Evolutionary conservation across 2,797 vertebrate species (phyloP), one percentile per base, ranked within the genome.

Genomic region (Petrocephalus schoutedeni): DNA sequence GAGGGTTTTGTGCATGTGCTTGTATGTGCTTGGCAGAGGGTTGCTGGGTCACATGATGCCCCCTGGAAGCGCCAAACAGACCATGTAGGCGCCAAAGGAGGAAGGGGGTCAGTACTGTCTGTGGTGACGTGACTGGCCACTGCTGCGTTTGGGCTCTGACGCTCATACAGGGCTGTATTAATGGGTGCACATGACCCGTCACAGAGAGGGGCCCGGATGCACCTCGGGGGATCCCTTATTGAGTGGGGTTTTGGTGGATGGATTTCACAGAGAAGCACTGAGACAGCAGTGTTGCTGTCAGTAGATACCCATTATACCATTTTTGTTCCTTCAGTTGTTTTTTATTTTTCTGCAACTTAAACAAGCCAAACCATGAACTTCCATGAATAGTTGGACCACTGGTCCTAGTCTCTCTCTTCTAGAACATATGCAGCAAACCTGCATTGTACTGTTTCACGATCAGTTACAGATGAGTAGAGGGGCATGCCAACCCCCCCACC

Each of bases 31-130:
- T 94, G 92, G 94, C 92, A 93, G 93, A 91, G 92, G 93, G 93
- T 91, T 93, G 91, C 91, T 92, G 92, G 92, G 93, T 96, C 96
- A 96, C 95, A 96, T 96, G 95, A 96, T 95, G 95, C 95, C 95
- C 95, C 93, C 93, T 95, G 95, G 95, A 95, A 90, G 94, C 93
- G 94, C 91, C 92, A 96, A 95, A 96, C 95, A 94, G 95, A 96
- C 94, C 95, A 90, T 96, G 94, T 93, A 96, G 95, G 96, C 96
- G 95, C 95, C 95, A 95, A 95, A 91, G 87, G 91, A 93, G 92
- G 92, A 90, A 91, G 89, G 14, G 58, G 90, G 92, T 93, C 92
- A 92, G 88, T 95, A 95, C 93, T 95, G 95, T 96, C 95, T 95
- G 88, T 92, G 93, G 94, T 96, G 95, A 96, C 95, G 96, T 96